Conservation (phyloP, 2,888 invertebrate species). For the Girardia tigrina region DNA sequence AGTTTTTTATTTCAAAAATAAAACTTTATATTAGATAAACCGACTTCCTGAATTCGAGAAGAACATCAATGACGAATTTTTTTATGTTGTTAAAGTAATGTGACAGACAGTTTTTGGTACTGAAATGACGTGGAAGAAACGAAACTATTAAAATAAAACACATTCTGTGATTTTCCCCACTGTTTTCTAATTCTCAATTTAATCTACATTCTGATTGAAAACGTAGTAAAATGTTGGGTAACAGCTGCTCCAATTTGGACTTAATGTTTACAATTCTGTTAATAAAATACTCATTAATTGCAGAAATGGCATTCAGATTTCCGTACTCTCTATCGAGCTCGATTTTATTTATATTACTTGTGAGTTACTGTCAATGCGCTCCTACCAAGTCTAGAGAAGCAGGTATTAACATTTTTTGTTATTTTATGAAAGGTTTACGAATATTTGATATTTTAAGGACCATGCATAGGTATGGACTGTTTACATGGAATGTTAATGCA, state of each 20-base stretch:
- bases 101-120: too few species aligned
- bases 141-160: too few species aligned
- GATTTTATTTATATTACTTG: neutral
- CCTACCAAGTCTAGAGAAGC: neutral
- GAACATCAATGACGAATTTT: too few species aligned
- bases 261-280: neutral
- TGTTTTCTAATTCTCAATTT: too few species aligned
- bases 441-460: slow-evolving; percentile 26
- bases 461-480: slow-evolving; percentile 39
- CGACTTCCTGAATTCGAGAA: too few species aligned
- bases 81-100: too few species aligned
- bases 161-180: too few species aligned
- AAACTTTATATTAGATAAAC: too few species aligned
- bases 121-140: too few species aligned
- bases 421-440: neutral
- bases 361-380: neutral
- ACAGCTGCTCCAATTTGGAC: neutral
- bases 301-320: neutral
- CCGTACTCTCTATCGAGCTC: neutral
- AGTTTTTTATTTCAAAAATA: too few species aligned
- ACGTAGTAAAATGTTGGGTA: neutral
- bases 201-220: too few species aligned
- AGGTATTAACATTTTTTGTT: neutral
- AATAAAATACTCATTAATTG: neutral
- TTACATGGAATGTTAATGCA: slow-evolving; percentile 42